Base-by-base conservation (phyloP, 1,140 invertebrate species). In the Laupala kohalensis region DNA sequence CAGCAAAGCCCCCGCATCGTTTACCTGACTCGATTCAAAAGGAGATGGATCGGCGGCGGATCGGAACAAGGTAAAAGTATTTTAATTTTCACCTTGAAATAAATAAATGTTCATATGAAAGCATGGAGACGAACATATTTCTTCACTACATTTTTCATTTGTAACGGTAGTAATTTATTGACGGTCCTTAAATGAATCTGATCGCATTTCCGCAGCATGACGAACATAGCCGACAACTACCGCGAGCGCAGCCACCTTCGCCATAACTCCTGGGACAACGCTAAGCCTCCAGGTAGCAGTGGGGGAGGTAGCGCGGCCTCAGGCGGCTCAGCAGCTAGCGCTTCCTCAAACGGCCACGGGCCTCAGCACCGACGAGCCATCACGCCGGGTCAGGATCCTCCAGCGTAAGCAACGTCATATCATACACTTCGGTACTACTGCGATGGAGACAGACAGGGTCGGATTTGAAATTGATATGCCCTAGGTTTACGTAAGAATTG, bases 41-140 rank as follows among this genome's bases (percentile, higher is more conserved):
- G 74, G 86, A 88, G 77, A 75, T 87, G 30, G 83, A 86, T 70
- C 86, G 84, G 76, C 74, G 85, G 68, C 79, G 84, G 69, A 87
- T 88, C 73, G 84, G 85, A 6, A 82, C 80, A 5, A 82, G 81
- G 79, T 80, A 25, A 37, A 23, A 6, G 25, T 66, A 5, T 5
- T 6, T 66, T 66, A 66, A 66, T 66, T 25, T 12, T 19, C 25
- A 66, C n/a, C n/a, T n/a, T n/a, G n/a, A n/a, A 68, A n/a, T 68
- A n/a, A 68, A 25, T 27, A 4, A 5, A 37, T 5, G 30, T 62
- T 15, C 23, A 0, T 3, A 37, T 62, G 5, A 13, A 53, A 37
- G 4, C 9, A 69, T 12, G 2, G 4, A 69, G 5, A 27, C 19
- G 27, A 68, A 6, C 67, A 23, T 24, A n/a, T 62, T 62, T 62